phyloP scores from a whole-genome alignment of 2,888 invertebrate species.

The Uloborus plumipes region DNA sequence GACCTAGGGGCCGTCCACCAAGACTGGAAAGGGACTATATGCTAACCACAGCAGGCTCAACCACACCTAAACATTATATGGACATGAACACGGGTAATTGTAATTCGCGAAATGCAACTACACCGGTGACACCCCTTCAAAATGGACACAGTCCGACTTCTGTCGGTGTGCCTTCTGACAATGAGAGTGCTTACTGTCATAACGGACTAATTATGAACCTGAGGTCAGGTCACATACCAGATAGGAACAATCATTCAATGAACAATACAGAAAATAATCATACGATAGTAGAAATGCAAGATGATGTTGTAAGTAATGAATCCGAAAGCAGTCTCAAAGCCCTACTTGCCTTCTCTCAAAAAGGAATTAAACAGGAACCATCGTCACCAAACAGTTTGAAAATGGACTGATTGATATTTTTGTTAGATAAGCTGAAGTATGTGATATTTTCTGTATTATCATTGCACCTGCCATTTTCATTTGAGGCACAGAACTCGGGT shows the following conservation, averaged over 20 bases:
- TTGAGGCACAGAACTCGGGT: conserved; percentile 42
- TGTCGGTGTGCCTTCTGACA: conserved; percentile 54
- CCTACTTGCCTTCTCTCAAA: conserved; percentile 65
- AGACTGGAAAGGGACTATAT: conserved; percentile 62
- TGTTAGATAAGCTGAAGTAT: conserved; percentile 64
- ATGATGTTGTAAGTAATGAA: conserved; percentile 57
- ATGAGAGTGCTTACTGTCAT: conserved; percentile 50
- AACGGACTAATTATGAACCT: conserved; percentile 48
- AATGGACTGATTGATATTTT: conserved; percentile 65
- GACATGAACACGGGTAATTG: conserved; percentile 29
- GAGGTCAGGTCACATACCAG: conserved; percentile 35
- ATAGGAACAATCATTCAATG: conserved; percentile 43
- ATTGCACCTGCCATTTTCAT: conserved; percentile 63
- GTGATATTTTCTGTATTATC: conserved; percentile 65
- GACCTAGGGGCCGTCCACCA: conserved; percentile 66
- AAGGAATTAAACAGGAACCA: conserved; percentile 65
- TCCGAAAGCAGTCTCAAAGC: conserved; percentile 65
- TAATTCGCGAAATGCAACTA: conserved; percentile 37
- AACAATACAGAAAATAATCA: conserved; percentile 36
- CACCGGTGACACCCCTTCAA: conserved; percentile 56
- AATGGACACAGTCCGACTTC: conserved; percentile 62
- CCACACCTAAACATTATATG: conserved; percentile 47
- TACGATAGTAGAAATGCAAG: conserved; percentile 39
- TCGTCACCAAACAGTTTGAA: conserved; percentile 63
- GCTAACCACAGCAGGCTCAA: conserved; percentile 59